A percentile compares a stretch with the other conserved stretches of the same genome.
phyloP scores from a whole-genome alignment of 1,140 invertebrate species.

The Mercenaria mercenaria region DNA sequence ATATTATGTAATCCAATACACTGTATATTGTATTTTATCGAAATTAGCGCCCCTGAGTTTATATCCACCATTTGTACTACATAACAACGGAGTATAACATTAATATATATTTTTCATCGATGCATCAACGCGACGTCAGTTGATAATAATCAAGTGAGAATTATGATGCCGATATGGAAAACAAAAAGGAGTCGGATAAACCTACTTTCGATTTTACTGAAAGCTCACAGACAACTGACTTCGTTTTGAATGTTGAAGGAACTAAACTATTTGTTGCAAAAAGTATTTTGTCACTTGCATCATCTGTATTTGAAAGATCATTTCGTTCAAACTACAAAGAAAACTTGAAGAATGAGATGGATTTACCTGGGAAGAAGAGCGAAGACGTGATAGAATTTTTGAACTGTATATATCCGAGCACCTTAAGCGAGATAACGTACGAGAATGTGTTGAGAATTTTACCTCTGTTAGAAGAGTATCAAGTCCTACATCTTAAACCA shows the following conservation, averaged over 20 bases:
- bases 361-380: not conserved
- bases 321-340: not conserved
- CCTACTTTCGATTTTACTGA: not conserved
- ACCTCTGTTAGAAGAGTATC: not conserved
- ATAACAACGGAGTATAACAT: too few species aligned
- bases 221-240: not conserved
- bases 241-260: not conserved
- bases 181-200: not conserved
- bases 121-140: too few species aligned
- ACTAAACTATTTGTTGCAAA: not conserved
- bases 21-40: too few species aligned
- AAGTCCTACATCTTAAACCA: not conserved
- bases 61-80: too few species aligned
- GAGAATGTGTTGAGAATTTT: not conserved
- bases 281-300: not conserved
- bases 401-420: slow-evolving; percentile 20
- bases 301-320: slow-evolving; percentile 8
- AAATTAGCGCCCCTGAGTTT: too few species aligned
- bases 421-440: not conserved
- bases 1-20: too few species aligned
- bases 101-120: too few species aligned
- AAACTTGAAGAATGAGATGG: not conserved
- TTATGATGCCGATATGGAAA: too few species aligned
- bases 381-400: not conserved
- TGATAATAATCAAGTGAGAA: too few species aligned